Evolutionary conservation across 1,140 invertebrate genomes (phyloP), one percentile per base, ranked within the genome.

Genomic region (Bombus fervidus): DNA sequence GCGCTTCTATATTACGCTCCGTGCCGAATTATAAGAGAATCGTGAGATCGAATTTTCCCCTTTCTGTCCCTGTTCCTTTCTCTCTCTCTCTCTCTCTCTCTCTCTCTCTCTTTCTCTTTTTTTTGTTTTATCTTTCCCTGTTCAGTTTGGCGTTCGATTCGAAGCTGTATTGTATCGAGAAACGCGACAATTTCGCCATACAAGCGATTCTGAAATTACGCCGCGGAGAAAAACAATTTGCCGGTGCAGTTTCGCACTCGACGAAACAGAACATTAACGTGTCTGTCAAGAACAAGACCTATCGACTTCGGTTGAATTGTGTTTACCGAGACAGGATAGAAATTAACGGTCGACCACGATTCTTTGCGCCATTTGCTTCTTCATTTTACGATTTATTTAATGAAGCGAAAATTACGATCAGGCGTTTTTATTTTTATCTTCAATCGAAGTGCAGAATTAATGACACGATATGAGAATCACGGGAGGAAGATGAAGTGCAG

Each of bases 11-110:
- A 75, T 82, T 84, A 81, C 81, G 81, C 77, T 75, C 82, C 34
- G 47, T 83, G 79, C 39, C 81, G 69, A 85, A 90, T 90, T 89
- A 90, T 87, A 90, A 90, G 34, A 57, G 77, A 81, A 81, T 64
- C 53, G 69, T 18, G 41, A 68, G 78, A 85, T 81, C 79, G 79
- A 85, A 74, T 85, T 85, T 85, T 66, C 68, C n/a, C 47, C 9
- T 34, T 31, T 53, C 43, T 34, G n/a, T 18, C 28, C 5, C 15
- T 73, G 1, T 22, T 2, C 41, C 62, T 10, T 10, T 28, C 28
- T 34, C 15, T 31, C 39, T 25, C 10, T n/a, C 15, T 39, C 25
- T 37, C 13, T 34, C 34, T 34, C 34, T 34, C 34, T 37, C 34
- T 37, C 2, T 37, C 34, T 37, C 34, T 37, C 37, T 37, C 3